Conservation (phyloP, 2,113 vertebrate species). For the Pseudolaguvia tuberculata region DNA sequence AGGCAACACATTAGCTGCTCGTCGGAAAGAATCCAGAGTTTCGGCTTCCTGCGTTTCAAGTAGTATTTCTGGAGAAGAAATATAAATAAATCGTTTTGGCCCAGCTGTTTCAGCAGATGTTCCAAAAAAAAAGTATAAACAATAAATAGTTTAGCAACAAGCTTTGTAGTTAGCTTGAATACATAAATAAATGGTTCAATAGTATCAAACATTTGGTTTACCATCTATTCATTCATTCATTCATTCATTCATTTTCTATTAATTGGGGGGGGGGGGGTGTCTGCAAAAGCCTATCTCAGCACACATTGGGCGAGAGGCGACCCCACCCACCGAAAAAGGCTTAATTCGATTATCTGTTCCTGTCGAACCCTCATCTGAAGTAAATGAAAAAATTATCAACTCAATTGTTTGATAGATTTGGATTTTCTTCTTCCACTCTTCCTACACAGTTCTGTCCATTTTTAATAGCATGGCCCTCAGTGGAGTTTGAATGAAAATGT, state of each 20-base stretch:
- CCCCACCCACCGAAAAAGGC: not conserved
- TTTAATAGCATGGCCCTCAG: not conserved
- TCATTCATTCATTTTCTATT: no score
- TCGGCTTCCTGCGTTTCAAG: not conserved
- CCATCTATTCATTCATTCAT: no score
- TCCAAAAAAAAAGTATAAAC: not conserved
- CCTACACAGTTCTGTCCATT: not conserved
- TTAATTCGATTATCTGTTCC: not conserved
- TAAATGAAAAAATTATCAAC: not conserved
- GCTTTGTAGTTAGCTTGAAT: no score
- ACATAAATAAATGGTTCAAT: no score
- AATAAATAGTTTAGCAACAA: no score
- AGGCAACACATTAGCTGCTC: slow-evolving; percentile 24
- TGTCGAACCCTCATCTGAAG: not conserved
- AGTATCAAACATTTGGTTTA: no score
- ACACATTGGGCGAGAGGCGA: no score
- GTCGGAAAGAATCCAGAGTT: not conserved
- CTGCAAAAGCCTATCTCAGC: no score
- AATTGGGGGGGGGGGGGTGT: no score
- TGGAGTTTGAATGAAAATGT: not conserved
- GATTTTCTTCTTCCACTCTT: not conserved
- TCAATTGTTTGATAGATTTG: not conserved
- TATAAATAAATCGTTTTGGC: not conserved
- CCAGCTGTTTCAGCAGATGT: not conserved
- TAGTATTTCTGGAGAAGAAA: not conserved